Conservation (phyloP, 2,113 vertebrate species). For the Condylura cristata region DNA sequence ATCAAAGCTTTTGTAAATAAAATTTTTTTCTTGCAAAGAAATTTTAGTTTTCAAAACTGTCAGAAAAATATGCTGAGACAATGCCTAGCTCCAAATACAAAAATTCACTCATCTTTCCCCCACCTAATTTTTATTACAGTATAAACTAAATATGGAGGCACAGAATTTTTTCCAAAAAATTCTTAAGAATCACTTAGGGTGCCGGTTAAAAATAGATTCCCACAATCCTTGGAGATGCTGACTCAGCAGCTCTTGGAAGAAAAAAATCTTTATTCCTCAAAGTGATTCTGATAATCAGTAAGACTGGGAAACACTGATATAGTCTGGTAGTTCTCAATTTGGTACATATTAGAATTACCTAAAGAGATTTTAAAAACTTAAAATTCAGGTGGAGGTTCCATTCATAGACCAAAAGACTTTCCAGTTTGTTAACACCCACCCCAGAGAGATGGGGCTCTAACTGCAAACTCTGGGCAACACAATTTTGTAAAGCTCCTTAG, state of each 20-base stretch:
- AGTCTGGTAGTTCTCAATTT: not conserved
- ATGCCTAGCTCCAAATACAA: conserved; percentile 5
- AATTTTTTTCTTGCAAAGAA: conserved; percentile 20
- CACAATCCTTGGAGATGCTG: conserved; percentile 12
- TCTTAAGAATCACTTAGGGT: conserved; percentile 8
- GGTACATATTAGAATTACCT: conserved; percentile 12
- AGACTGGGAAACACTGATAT: not conserved
- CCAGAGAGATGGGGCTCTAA: conserved; percentile 82
- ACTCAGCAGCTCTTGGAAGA: not conserved
- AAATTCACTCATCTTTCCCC: not conserved
- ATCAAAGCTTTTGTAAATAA: conserved; percentile 31
- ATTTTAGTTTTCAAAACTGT: conserved; percentile 40
- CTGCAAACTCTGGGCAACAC: conserved; percentile 76
- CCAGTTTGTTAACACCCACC: conserved; percentile 92
- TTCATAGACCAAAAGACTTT: conserved; percentile 85
- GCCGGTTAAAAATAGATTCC: conserved; percentile 30
- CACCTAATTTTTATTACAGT: not conserved
- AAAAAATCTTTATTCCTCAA: conserved; percentile 40
- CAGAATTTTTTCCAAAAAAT: not conserved
- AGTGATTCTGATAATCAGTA: conserved; percentile 1
- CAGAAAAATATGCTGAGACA: conserved; percentile 42
- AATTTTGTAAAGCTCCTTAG: not conserved
- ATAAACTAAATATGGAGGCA: conserved; percentile 28
- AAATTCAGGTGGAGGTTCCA: not conserved
- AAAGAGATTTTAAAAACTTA: not conserved